Evolutionary conservation across 2,888 invertebrate species (phyloP).

Genomic region (Chloroclysta siterata): DNA sequence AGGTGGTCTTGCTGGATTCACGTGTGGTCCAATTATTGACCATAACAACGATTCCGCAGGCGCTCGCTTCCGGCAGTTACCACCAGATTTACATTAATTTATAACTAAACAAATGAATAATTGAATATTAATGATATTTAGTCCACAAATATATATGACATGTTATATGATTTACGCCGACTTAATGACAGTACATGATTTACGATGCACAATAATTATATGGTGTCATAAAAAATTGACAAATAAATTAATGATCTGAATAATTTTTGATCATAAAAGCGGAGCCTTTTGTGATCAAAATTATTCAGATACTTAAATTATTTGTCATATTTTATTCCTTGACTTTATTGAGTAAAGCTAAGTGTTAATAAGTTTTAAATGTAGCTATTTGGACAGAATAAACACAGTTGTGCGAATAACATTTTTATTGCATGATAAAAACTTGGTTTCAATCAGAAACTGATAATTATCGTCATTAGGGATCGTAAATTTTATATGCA

Average conservation of each 20-base stretch:
- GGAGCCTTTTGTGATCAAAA: slow-evolving; percentile 4
- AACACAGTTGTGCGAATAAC: slow-evolving; percentile 1
- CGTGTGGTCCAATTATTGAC: slow-evolving; percentile 38
- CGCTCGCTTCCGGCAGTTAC: slow-evolving; percentile 32
- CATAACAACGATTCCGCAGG: slow-evolving; percentile 26
- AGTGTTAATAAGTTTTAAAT: background rate
- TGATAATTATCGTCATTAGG: slow-evolving; percentile 2
- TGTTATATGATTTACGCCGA: slow-evolving; percentile 47
- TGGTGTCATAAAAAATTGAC: slow-evolving; percentile 34
- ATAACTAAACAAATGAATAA: slow-evolving; percentile 45
- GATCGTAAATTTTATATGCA: slow-evolving; percentile 9
- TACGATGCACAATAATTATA: slow-evolving; percentile 40
- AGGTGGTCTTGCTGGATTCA: slow-evolving; percentile 5
- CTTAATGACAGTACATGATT: slow-evolving; percentile 42
- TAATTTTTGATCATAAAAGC: slow-evolving; percentile 28
- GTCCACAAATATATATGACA: slow-evolving; percentile 39
- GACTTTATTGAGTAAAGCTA: background rate
- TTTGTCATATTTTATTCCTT: slow-evolving; percentile 32
- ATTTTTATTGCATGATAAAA: slow-evolving; percentile 1
- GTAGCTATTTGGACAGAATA: background rate
- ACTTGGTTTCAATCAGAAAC: background rate
- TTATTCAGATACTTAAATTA: slow-evolving; percentile 36
- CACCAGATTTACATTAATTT: slow-evolving; percentile 40
- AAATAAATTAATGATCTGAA: slow-evolving; percentile 38
- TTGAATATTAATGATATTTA: slow-evolving; percentile 44